A percentile compares a stretch with the other conserved stretches of the same genome.
Conservation (phyloP, 2,888 invertebrate species). For the Thecophora atra region DNA sequence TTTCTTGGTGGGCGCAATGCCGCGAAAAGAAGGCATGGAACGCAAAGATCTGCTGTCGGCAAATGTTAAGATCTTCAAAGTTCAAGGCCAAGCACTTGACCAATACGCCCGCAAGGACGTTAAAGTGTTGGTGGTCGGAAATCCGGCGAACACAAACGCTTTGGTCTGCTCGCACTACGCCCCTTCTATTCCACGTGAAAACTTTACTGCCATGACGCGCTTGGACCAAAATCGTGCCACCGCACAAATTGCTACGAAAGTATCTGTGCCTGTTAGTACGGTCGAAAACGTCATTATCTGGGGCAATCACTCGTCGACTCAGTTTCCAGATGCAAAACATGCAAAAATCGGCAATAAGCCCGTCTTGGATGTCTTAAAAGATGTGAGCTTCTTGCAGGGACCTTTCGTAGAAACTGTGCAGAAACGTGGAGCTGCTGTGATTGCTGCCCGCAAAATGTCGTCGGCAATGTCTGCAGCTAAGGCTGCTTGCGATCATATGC, state of each 20-base stretch:
- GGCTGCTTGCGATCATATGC: slow-evolving; percentile 97
- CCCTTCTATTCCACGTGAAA: slow-evolving; percentile 93
- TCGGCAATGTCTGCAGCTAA: slow-evolving; percentile 99
- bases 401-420: slow-evolving; percentile 93
- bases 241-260: slow-evolving; percentile 82
- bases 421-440: slow-evolving; percentile 96
- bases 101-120: slow-evolving; percentile 90
- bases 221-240: slow-evolving; percentile 97
- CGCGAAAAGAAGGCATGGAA: slow-evolving; percentile 97
- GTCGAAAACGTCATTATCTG: slow-evolving; percentile 95
- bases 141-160: slow-evolving; percentile 99
- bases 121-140: slow-evolving; percentile 96
- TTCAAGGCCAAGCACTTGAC: slow-evolving; percentile 93
- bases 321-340: slow-evolving; percentile 92
- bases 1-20: slow-evolving; percentile 98
- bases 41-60: slow-evolving; percentile 96
- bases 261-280: slow-evolving; percentile 75
- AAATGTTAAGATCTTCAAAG: slow-evolving; percentile 98
- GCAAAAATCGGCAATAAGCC: slow-evolving; percentile 72
- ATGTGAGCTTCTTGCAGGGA: slow-evolving; percentile 82
- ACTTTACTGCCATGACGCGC: slow-evolving; percentile 98
- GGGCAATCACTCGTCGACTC: slow-evolving; percentile 99
- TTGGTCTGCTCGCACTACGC: slow-evolving; percentile 94
- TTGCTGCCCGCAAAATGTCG: slow-evolving; percentile 96
- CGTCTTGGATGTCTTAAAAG: slow-evolving; percentile 78